These are phyloP conservation scores for Chymomyza costata DNA, from an alignment of 1,140 invertebrate species.

Conservation along the genomic window DNA sequence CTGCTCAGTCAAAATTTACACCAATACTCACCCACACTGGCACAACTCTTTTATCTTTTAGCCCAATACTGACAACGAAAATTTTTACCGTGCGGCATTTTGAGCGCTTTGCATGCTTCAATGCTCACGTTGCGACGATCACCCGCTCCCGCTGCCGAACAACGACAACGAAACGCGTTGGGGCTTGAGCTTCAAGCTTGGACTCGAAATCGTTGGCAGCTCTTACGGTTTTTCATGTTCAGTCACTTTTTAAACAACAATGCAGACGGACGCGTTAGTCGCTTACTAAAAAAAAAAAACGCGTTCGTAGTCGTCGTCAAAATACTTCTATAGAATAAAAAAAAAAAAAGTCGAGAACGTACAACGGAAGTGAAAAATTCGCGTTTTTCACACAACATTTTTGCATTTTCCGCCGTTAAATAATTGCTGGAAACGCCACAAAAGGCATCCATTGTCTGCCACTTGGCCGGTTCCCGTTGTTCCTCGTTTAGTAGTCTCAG, in stretches of 20 bases:
- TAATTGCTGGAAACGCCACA: slow-evolving; percentile 51
- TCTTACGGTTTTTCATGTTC: slow-evolving; percentile 48
- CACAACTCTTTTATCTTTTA: too few species aligned
- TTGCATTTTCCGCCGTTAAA: slow-evolving; percentile 64
- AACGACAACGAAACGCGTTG: too few species aligned
- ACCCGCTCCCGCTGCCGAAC: too few species aligned
- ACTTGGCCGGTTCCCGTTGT: slow-evolving; percentile 40
- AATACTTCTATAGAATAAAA: too few species aligned
- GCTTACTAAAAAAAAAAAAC: slow-evolving; percentile 44
- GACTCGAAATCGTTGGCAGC: slow-evolving; percentile 21
- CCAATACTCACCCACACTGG: too few species aligned
- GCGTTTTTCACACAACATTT: slow-evolving; percentile 69
- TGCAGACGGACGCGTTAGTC: slow-evolving; percentile 63
- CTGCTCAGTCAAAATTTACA: too few species aligned
- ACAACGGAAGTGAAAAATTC: slow-evolving; percentile 67
- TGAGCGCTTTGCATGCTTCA: too few species aligned
- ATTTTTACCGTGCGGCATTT: too few species aligned
- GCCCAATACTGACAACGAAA: too few species aligned
- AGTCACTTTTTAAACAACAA: slow-evolving; percentile 64
- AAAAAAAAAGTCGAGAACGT: slow-evolving; percentile 17
- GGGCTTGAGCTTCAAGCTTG: slow-evolving; percentile 31
- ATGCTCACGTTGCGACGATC: too few species aligned
- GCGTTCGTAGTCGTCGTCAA: slow-evolving; percentile 56
- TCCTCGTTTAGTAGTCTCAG: not conserved
- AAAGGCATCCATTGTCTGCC: slow-evolving; percentile 58